phyloP scores from a whole-genome alignment of 2,888 invertebrate species.

The Amphipyra tragopoginis region DNA sequence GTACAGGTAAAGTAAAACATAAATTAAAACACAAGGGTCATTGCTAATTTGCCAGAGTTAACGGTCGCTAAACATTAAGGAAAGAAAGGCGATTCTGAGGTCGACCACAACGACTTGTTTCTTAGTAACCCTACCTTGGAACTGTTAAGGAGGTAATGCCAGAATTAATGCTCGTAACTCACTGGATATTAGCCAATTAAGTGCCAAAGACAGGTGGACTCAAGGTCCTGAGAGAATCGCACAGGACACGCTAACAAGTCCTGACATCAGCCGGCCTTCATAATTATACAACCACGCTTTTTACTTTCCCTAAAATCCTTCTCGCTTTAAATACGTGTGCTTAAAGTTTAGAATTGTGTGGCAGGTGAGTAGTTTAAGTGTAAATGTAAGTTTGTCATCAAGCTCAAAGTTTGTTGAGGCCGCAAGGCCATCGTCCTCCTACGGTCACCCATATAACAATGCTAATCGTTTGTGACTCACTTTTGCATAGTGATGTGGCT shows the following conservation, averaged over 20 bases:
- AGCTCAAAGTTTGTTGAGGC: slow-evolving; percentile 49
- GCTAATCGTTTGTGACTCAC: slow-evolving; percentile 67
- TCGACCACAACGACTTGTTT: slow-evolving; percentile 28
- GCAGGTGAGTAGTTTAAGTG: slow-evolving; percentile 23
- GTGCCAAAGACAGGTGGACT: slow-evolving; percentile 53
- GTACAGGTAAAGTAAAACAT: slow-evolving; percentile 24
- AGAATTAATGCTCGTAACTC: slow-evolving; percentile 36
- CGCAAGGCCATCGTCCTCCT: slow-evolving; percentile 81
- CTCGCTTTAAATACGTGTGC: neutral
- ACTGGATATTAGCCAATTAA: slow-evolving; percentile 55
- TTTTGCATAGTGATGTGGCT: slow-evolving; percentile 51
- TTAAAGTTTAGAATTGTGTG: slow-evolving; percentile 49
- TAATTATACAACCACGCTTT: slow-evolving; percentile 17
- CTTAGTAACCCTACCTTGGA: slow-evolving; percentile 40
- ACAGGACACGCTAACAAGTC: slow-evolving; percentile 63
- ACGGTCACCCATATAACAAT: slow-evolving; percentile 76
- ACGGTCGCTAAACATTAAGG: slow-evolving; percentile 17
- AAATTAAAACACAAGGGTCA: slow-evolving; percentile 30
- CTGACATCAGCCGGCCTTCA: slow-evolving; percentile 66
- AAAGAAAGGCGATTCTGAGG: slow-evolving; percentile 38
- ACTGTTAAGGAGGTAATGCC: slow-evolving; percentile 27
- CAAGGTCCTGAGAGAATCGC: slow-evolving; percentile 61
- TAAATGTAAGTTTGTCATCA: slow-evolving; percentile 43
- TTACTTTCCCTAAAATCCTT: neutral
- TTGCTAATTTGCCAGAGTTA: slow-evolving; percentile 32